Conservation (phyloP, 2,888 invertebrate genomes). For the Trissolcus japonicus region DNA sequence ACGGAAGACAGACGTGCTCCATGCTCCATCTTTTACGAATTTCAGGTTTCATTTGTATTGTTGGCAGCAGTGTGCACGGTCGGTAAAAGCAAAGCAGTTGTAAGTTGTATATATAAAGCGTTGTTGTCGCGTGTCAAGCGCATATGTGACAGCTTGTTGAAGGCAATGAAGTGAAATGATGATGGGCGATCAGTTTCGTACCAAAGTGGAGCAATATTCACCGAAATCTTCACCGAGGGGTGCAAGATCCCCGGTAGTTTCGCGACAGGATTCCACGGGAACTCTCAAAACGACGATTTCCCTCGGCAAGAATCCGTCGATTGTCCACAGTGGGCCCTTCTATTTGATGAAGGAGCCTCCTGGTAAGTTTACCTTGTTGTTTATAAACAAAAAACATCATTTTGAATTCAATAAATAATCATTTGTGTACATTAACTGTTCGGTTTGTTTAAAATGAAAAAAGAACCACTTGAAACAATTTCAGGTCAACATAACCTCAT, state of each 20-base stretch:
- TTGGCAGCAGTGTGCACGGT: too few species aligned
- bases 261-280: constrained; percentile 97
- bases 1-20: too few species aligned
- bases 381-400: constrained; percentile 6
- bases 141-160: constrained; percentile 57
- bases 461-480: not conserved
- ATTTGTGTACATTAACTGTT: not conserved
- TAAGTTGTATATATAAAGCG: too few species aligned
- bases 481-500: not conserved
- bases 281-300: constrained; percentile 98
- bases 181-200: constrained; percentile 93
- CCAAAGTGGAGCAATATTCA: constrained; percentile 93
- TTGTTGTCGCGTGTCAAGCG: constrained; percentile 34
- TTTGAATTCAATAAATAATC: not conserved
- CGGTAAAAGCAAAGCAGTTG: too few species aligned
- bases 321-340: constrained; percentile 98
- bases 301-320: constrained; percentile 96
- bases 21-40: too few species aligned
- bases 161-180: constrained; percentile 82
- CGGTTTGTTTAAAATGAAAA: not conserved
- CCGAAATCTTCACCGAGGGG: constrained; percentile 96
- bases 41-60: too few species aligned
- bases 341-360: constrained; percentile 98
- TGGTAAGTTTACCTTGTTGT: constrained; percentile 78
- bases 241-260: constrained; percentile 95